A percentile compares a stretch with the other conserved stretches of the same genome.
These are phyloP conservation scores for Lycocerus yunnanus DNA, from an alignment of 2,888 invertebrate species.

Conservation along the genomic window DNA sequence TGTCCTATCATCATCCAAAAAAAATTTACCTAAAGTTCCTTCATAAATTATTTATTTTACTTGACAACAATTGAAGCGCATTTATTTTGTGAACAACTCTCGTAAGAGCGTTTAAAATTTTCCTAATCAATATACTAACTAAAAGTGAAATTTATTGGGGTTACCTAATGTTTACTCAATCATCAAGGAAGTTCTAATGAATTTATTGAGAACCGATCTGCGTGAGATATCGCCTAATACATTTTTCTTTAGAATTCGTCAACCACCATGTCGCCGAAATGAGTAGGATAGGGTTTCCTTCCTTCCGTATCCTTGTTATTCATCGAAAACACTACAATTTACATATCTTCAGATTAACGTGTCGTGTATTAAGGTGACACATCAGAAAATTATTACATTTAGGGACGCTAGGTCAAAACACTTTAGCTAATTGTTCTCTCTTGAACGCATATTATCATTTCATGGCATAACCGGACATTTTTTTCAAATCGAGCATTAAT, in stretches of 20 bases:
- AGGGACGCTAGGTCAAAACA: background rate
- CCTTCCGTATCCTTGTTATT: constrained; percentile 48
- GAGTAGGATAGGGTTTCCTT: constrained; percentile 49
- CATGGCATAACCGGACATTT: background rate
- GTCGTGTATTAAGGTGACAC: constrained; percentile 32
- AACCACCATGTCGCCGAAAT: constrained; percentile 51
- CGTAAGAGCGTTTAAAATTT: background rate
- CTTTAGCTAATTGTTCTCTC: background rate
- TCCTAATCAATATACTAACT: background rate
- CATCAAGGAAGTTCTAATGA: background rate
- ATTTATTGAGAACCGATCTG: constrained; percentile 42
- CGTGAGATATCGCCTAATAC: constrained; percentile 50
- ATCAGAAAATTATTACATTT: background rate
- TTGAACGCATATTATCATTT: background rate
- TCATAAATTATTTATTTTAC: background rate
- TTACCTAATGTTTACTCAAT: background rate
- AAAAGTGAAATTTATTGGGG: background rate
- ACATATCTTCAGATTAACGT: constrained; percentile 36
- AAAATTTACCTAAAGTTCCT: background rate
- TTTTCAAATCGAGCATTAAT: background rate
- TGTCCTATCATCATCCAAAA: constrained; percentile 22
- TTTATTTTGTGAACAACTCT: background rate
- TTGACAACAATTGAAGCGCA: background rate
- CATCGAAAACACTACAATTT: constrained; percentile 39
- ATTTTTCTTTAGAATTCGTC: constrained; percentile 37